Percentiles rank a stretch among this genome's conserved stretches.
These are phyloP conservation scores for Phoronis australis DNA, from an alignment of 2,888 invertebrate genomes.

Conservation along the genomic window DNA sequence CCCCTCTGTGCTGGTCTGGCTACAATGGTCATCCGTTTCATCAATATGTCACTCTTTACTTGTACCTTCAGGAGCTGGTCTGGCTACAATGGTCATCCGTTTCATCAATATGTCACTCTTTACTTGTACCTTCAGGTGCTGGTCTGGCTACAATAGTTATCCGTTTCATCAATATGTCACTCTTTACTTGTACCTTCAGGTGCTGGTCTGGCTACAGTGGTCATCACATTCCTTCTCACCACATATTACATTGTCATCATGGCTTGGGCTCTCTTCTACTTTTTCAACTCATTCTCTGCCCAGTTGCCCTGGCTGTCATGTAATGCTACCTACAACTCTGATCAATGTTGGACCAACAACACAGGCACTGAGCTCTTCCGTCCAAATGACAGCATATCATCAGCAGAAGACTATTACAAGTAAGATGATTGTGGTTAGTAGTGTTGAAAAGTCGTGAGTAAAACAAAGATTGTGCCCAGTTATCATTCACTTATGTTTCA, in stretches of 20 bases:
- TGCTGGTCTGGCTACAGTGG: slow-evolving; percentile 86
- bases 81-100: no score
- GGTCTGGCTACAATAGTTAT: slow-evolving; percentile 92
- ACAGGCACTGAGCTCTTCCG: slow-evolving; percentile 41
- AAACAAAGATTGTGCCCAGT: slow-evolving; percentile 1
- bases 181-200: no score
- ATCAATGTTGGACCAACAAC: slow-evolving; percentile 65
- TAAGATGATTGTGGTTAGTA: slow-evolving; percentile 55
- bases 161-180: no score
- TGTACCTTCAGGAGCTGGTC: no score
- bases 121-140: slow-evolving; percentile 71
- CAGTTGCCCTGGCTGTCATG: slow-evolving; percentile 88
- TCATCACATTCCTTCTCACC: slow-evolving; percentile 90
- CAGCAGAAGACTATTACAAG: slow-evolving; percentile 90
- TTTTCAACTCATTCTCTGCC: slow-evolving; percentile 78
- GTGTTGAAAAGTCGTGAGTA: no score
- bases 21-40: no score
- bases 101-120: no score
- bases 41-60: no score
- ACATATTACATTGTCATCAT: slow-evolving; percentile 95
- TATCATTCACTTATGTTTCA: no score
- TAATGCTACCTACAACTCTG: slow-evolving; percentile 77
- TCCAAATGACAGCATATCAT: slow-evolving; percentile 71
- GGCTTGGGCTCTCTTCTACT: slow-evolving; percentile 88
- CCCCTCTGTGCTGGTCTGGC: no score